Conservation (phyloP, 2,113 vertebrate species). For the Cinclus mexicanus region DNA sequence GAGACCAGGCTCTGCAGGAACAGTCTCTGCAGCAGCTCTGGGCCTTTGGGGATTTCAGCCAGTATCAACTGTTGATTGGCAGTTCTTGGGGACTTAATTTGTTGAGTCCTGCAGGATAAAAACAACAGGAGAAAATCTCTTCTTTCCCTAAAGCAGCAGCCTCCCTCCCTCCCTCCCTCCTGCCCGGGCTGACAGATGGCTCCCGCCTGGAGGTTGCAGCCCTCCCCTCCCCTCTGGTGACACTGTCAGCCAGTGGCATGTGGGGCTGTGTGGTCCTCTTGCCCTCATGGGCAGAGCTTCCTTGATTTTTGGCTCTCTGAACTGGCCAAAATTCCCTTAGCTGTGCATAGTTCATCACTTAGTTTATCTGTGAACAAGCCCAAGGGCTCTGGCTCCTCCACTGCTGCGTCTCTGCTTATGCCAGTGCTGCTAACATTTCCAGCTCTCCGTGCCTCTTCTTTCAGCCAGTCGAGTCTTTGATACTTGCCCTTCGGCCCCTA, state of each 20-base stretch:
- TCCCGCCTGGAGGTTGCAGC: background rate
- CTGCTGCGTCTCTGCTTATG: rapidly evolving
- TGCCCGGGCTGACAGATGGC: conserved; percentile 30
- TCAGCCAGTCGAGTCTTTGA: rapidly evolving
- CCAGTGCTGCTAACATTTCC: background rate
- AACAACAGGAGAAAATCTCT: conserved; percentile 26
- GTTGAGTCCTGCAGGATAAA: conserved; percentile 27
- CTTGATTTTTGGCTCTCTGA: background rate
- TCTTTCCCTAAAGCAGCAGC: background rate
- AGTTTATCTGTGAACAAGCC: background rate
- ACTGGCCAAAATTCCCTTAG: background rate
- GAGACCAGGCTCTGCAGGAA: conserved; percentile 12
- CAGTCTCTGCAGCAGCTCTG: background rate
- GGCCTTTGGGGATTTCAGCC: conserved; percentile 10
- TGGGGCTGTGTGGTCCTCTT: background rate
- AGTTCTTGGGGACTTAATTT: conserved; percentile 34
- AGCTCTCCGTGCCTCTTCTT: background rate
- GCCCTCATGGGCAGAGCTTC: background rate
- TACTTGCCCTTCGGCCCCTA: background rate
- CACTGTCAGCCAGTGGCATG: background rate
- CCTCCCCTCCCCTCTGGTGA: background rate
- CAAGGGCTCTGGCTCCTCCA: background rate
- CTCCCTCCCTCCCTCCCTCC: background rate
- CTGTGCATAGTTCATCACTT: background rate
- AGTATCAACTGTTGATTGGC: conserved; percentile 37